These are phyloP conservation scores for Parnassius orleans DNA, from an alignment of 2,888 invertebrate species.

Conservation along the genomic window DNA sequence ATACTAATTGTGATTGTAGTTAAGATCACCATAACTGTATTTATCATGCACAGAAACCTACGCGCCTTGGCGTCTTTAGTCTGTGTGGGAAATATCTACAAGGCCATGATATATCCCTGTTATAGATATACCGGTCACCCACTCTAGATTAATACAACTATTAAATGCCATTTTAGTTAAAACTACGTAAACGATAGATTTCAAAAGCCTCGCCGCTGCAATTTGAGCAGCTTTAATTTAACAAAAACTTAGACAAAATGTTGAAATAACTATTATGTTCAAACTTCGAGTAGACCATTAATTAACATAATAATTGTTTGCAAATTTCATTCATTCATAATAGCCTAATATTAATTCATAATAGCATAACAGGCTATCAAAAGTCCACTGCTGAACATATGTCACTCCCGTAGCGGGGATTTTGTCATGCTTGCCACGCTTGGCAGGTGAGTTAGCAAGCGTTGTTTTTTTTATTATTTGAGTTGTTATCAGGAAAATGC, in stretches of 20 bases:
- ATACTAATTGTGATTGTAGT: slow-evolving; percentile 15
- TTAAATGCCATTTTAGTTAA: slow-evolving; percentile 48
- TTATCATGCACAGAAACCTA: slow-evolving; percentile 31
- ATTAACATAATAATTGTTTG: too few species aligned
- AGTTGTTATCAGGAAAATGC: too few species aligned
- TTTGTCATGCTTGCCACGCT: too few species aligned
- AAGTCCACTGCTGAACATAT: too few species aligned
- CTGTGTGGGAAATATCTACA: slow-evolving; percentile 57
- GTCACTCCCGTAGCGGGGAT: too few species aligned
- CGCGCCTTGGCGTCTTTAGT: slow-evolving; percentile 30
- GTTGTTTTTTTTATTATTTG: too few species aligned
- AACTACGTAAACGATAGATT: slow-evolving; percentile 6
- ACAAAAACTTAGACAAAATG: not conserved
- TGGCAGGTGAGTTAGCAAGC: too few species aligned
- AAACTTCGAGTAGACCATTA: too few species aligned
- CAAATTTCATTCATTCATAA: too few species aligned
- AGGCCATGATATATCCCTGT: slow-evolving; percentile 43
- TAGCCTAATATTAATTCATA: too few species aligned
- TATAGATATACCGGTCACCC: slow-evolving; percentile 51
- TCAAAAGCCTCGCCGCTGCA: slow-evolving; percentile 16
- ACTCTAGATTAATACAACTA: slow-evolving; percentile 40
- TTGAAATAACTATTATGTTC: too few species aligned
- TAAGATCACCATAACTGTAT: slow-evolving; percentile 31
- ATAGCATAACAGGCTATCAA: too few species aligned
- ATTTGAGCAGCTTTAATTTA: not conserved